Base-by-base conservation (phyloP, 2,888 invertebrate species). In the Yponomeuta malinellus region DNA sequence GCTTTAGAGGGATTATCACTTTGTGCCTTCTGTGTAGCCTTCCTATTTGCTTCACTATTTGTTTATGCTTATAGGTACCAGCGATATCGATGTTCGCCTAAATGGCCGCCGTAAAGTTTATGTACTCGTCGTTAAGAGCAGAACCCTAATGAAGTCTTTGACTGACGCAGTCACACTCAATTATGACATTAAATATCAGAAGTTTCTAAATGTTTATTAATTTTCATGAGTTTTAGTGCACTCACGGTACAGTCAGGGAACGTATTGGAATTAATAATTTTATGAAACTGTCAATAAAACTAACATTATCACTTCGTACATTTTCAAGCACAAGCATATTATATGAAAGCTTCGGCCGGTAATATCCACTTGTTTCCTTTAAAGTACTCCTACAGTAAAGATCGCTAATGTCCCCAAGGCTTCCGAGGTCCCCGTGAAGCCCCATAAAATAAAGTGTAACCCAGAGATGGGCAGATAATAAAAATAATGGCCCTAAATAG, bases 41-140 rank as follows among this genome's bases (percentile, higher is more conserved):
- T 59, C 15, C 15, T 4, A 15, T 59, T 59, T 59, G 52, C 52
- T 15, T 4, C 15, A 3, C 65, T 65, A 65, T 65, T 65, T 65
- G 31, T 65, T 65, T 65, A 65, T 65, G 65, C 33, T 33, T 65
- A 10, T 33, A 65, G 65, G 10, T 33, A 31, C 33, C 65, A 65
- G 33, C 12, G 29, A 65, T 29, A 65, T 65, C 33, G 65, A 65
- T 59, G 29, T 29, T 10, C 31, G 64, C 23, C 29, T 29, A 31
- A 64, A 64, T 64, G n/a, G 64, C 64, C 64, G 65, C 33, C 29
- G 33, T 59, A 33, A 23, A 33, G 65, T 65, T 65, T 65, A 65
- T 31, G 65, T 65, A 59, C 52, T n/a, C 31, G 33, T 65, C 65
- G 33, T 65, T 29, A 65, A 65, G 52, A 29, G 29, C 33, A 31